Evolutionary conservation across 1,140 invertebrate genomes (phyloP).

Genomic region (Doryteuthis pealeii): DNA sequence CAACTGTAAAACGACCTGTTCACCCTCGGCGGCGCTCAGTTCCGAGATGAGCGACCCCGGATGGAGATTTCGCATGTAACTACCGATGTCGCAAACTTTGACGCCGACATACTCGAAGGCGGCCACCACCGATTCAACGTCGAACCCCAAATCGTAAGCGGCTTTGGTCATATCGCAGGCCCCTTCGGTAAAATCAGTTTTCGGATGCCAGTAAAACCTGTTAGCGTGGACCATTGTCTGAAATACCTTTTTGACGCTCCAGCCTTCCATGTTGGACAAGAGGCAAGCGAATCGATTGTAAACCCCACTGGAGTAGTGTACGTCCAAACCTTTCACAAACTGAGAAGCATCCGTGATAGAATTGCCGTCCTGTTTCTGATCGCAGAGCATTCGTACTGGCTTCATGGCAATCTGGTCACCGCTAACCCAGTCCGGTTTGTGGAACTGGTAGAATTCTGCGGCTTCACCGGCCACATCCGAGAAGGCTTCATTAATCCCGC

Average conservation of each 20-base stretch:
- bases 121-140: slow-evolving; percentile 2
- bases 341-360: slow-evolving; percentile 32
- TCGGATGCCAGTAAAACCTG: slow-evolving; percentile 35
- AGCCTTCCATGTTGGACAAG: slow-evolving; percentile 18
- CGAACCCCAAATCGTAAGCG: slow-evolving; percentile 34
- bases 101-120: slow-evolving; percentile 31
- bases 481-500: slow-evolving; percentile 39
- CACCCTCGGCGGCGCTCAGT: not conserved
- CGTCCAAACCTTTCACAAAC: slow-evolving; percentile 24
- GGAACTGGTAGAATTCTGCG: slow-evolving; percentile 15
- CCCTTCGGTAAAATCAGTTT: slow-evolving; percentile 23
- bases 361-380: slow-evolving; percentile 23
- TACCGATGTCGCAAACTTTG: slow-evolving; percentile 21
- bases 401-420: slow-evolving; percentile 26
- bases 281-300: slow-evolving; percentile 32
- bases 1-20: slow-evolving; percentile 1
- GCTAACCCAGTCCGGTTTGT: slow-evolving; percentile 20
- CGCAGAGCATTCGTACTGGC: slow-evolving; percentile 23
- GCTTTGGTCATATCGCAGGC: slow-evolving; percentile 39
- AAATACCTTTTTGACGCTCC: slow-evolving; percentile 25
- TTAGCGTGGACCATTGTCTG: slow-evolving; percentile 37
- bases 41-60: not conserved
- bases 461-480: slow-evolving; percentile 42
- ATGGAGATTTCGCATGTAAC: slow-evolving; percentile 14
- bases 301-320: slow-evolving; percentile 34